These are phyloP conservation scores for Ennomos fuscantarius DNA, from an alignment of 2,888 invertebrate species.

Conservation along the genomic window DNA sequence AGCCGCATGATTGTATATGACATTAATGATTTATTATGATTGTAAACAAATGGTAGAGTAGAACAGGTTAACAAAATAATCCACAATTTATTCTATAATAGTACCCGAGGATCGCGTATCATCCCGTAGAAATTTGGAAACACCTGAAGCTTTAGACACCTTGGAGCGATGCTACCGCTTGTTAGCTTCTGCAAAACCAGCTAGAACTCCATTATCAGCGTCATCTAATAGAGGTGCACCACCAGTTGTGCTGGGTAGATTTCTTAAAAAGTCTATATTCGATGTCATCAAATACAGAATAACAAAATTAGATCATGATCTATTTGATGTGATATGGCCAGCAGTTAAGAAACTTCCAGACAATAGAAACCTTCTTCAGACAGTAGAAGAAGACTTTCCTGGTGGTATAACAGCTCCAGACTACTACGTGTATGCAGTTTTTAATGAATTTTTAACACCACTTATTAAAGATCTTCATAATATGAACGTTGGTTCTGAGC, in stretches of 20 bases:
- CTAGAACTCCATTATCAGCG: constrained; percentile 84
- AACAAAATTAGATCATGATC: constrained; percentile 93
- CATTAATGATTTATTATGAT: too few species aligned
- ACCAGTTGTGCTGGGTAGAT: constrained; percentile 88
- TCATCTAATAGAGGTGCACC: constrained; percentile 84
- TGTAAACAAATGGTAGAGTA: too few species aligned
- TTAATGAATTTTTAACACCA: constrained; percentile 92
- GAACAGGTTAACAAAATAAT: constrained; percentile 3
- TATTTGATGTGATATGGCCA: constrained; percentile 96
- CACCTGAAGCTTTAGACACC: constrained; percentile 88
- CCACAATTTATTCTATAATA: constrained; percentile 61
- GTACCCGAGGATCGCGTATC: constrained; percentile 91
- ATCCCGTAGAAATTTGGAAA: constrained; percentile 89
- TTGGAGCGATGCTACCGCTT: constrained; percentile 91
- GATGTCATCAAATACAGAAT: constrained; percentile 90
- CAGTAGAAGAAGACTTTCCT: constrained; percentile 89
- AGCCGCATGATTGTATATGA: too few species aligned
- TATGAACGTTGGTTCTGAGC: constrained; percentile 87
- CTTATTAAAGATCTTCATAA: constrained; percentile 92
- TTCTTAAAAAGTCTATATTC: constrained; percentile 89
- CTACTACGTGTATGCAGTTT: constrained; percentile 93
- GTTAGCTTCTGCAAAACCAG: constrained; percentile 86
- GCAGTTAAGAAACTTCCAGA: constrained; percentile 91
- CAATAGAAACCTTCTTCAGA: constrained; percentile 81
- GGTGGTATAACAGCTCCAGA: constrained; percentile 93